These are phyloP conservation scores for Platycheirus albimanus DNA, from an alignment of 2,888 invertebrate genomes.

Conservation along the genomic window DNA sequence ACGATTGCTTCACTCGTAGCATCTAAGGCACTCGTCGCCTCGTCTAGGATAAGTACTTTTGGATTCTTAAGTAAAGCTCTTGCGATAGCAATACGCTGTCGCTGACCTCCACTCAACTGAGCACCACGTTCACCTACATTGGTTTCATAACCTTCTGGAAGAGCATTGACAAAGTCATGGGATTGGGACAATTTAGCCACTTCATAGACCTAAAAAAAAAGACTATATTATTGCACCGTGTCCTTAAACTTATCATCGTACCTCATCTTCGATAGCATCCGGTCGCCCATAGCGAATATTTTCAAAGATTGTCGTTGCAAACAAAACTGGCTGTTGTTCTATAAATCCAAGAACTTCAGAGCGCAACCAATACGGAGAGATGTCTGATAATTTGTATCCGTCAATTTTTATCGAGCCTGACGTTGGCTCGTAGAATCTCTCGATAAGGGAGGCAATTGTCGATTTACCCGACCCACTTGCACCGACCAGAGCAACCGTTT, in stretches of 20 bases:
- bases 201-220: conserved; percentile 85
- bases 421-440: conserved; percentile 86
- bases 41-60: conserved; percentile 93
- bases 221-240: too few species aligned
- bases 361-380: conserved; percentile 90
- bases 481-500: conserved; percentile 94
- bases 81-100: conserved; percentile 97
- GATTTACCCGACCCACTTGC: conserved; percentile 98
- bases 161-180: conserved; percentile 91
- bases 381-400: conserved; percentile 80
- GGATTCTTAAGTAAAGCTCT: conserved; percentile 96
- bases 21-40: conserved; percentile 97
- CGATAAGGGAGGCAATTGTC: conserved; percentile 93
- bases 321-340: conserved; percentile 96
- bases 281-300: conserved; percentile 96
- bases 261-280: conserved; percentile 87
- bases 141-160: conserved; percentile 93
- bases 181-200: conserved; percentile 96
- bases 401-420: conserved; percentile 81
- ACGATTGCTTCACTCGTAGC: conserved; percentile 95
- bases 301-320: conserved; percentile 94
- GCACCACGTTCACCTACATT: conserved; percentile 94
- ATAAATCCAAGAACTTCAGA: conserved; percentile 93
- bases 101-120: conserved; percentile 97
- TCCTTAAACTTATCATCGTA: conserved; percentile 76